Base-by-base conservation (phyloP, 2,797 vertebrate species). In the Aplochiton taeniatus region DNA sequence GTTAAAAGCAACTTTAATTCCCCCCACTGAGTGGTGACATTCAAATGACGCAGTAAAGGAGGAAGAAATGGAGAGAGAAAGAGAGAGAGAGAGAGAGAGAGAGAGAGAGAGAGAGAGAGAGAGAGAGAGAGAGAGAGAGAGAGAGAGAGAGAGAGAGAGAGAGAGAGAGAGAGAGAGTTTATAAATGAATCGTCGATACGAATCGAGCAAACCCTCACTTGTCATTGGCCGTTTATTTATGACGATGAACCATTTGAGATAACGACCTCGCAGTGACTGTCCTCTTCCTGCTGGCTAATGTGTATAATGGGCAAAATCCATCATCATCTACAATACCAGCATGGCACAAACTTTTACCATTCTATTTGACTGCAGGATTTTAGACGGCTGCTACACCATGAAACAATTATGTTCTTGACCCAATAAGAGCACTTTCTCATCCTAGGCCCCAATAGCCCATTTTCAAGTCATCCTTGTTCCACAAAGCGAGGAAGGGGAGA, bases 1-100 rank as follows among this genome's bases (percentile, higher is more conserved):
- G 91, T 93, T 93, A 93, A 94, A 93, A 93, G 91, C 91, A 92
- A 90, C 88, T 74, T 91, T 92, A 93, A 93, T 93, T 93, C 89
- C 89, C 87, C 87, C 88, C 61, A 65, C 82, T 73, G 88, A 85
- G 84, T 84, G 85, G 80, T 92, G 92, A 92, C 92, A 92, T 93
- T 93, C 92, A 92, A 84, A 81, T 56, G 19, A 68, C 73, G 80
- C 78, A 85, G 80, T 77, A 82, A 82, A 75, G 78, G 72, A 83
- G 45, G 65, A 79, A 42, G 61, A 64, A 70, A 56, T 69, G 83
- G 70, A 69, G 75, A 74, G 79, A 85, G 79, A 77, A 82, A 82
- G 76, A 79, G 72, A 83, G 45, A 66, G 80, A 42, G 61, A 64
- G 71, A 56, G 70, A 84, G 70, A 69, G 75, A 74, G 69, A 69